phyloP scores from a whole-genome alignment of 2,888 invertebrate species.

The Luperina testacea region DNA sequence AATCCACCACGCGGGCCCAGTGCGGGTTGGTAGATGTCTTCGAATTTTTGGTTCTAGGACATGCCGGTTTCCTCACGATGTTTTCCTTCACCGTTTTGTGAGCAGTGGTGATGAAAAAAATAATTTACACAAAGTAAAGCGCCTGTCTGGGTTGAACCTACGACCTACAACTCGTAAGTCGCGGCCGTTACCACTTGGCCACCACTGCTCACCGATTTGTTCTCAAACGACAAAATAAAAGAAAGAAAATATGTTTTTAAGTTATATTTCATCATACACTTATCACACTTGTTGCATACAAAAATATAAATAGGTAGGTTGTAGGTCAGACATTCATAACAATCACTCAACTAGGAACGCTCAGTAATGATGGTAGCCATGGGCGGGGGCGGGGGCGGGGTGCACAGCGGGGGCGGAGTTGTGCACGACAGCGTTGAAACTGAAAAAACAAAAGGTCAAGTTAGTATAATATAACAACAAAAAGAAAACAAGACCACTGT shows the following conservation, averaged over 20 bases:
- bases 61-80: too few relatives aligned
- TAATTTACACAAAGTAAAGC: too few relatives aligned
- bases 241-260: slow-evolving; percentile 22
- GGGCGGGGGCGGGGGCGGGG: slow-evolving; percentile 77
- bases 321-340: slow-evolving; percentile 52
- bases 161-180: too few relatives aligned
- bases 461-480: neutral
- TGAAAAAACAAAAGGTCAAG: slow-evolving; percentile 64
- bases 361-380: slow-evolving; percentile 77
- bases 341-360: slow-evolving; percentile 21
- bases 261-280: slow-evolving; percentile 49
- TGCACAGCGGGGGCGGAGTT: slow-evolving; percentile 83
- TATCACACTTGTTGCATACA: slow-evolving; percentile 52
- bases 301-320: slow-evolving; percentile 72
- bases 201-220: too few relatives aligned
- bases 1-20: too few relatives aligned
- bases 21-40: too few relatives aligned
- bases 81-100: too few relatives aligned
- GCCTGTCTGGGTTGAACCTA: too few relatives aligned
- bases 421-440: slow-evolving; percentile 88
- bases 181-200: too few relatives aligned
- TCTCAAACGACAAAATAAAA: slow-evolving; percentile 22
- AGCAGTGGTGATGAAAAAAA: too few relatives aligned
- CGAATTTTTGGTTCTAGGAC: too few relatives aligned
- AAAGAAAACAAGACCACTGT: neutral